Conservation (phyloP, 2,888 invertebrate species). For the Sisyra nigra region DNA sequence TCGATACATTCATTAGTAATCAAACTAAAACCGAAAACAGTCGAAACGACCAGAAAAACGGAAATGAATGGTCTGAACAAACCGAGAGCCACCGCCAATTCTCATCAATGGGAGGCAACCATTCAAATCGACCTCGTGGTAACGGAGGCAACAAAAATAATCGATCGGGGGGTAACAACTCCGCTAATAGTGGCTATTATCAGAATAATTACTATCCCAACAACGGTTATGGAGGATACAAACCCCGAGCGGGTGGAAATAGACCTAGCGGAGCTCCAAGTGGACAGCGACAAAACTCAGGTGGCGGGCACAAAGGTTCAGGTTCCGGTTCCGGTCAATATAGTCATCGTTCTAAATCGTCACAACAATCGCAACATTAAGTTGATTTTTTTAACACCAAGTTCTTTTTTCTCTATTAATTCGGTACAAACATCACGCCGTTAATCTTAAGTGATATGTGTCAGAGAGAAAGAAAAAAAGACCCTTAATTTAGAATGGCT, state of each 20-base stretch:
- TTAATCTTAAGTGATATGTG: too few relatives aligned
- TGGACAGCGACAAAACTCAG: background rate
- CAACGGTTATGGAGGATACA: slow-evolving; percentile 14
- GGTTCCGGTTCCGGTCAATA: slow-evolving; percentile 5
- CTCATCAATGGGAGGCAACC: slow-evolving; percentile 15
- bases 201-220: slow-evolving; percentile 24
- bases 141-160: slow-evolving; percentile 14
- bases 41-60: slow-evolving; percentile 12
- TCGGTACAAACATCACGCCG: too few relatives aligned
- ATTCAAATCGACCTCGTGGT: background rate
- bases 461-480: too few relatives aligned
- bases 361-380: slow-evolving; percentile 4
- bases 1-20: slow-evolving; percentile 2
- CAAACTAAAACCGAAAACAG: background rate
- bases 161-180: slow-evolving; percentile 13
- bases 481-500: too few relatives aligned
- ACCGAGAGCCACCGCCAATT: background rate
- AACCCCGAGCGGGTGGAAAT: slow-evolving; percentile 5
- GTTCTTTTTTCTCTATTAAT: background rate
- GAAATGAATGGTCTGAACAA: slow-evolving; percentile 21
- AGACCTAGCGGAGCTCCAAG: background rate
- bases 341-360: slow-evolving; percentile 6
- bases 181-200: slow-evolving; percentile 13
- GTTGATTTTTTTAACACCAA: background rate
- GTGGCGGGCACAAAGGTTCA: slow-evolving; percentile 3